These are phyloP conservation scores for Ciconia boyciana DNA, from an alignment of 2,113 vertebrate species.

Conservation along the genomic window DNA sequence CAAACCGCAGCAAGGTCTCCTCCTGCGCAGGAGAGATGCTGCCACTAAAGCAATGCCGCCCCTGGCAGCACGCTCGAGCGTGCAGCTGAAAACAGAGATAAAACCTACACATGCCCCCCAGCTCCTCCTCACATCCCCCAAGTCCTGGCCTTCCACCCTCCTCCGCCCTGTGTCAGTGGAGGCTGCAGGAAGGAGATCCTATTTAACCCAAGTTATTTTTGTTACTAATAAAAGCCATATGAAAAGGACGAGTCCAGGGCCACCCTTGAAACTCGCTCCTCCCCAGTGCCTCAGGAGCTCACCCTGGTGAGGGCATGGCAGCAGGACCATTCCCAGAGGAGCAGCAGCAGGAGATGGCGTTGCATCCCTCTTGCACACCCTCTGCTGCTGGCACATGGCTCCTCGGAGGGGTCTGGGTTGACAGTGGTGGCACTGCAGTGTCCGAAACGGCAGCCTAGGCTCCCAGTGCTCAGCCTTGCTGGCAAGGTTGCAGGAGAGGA, in stretches of 20 bases:
- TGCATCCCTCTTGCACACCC: not conserved
- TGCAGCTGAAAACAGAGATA: not conserved
- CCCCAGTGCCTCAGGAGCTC: not conserved
- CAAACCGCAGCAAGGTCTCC: not conserved
- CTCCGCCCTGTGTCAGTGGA: not conserved
- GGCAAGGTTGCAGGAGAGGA: not conserved
- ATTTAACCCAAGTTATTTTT: not conserved
- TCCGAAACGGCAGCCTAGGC: rapidly evolving
- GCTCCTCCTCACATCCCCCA: rapidly evolving
- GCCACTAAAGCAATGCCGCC: not conserved
- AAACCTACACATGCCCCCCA: rapidly evolving
- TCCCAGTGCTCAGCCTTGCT: not conserved
- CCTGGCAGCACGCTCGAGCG: rapidly evolving
- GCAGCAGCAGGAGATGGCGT: not conserved
- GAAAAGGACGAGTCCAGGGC: not conserved
- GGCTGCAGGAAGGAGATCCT: not conserved
- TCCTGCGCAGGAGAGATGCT: not conserved
- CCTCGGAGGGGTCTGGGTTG: not conserved
- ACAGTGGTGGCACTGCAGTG: not conserved
- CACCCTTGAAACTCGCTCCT: not conserved
- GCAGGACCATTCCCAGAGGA: not conserved
- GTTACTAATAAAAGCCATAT: not conserved
- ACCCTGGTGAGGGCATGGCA: rapidly evolving
- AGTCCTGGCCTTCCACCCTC: not conserved
- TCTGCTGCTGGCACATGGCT: not conserved